These are phyloP conservation scores for Phrynocephalus versicolor DNA, from an alignment of 2,113 vertebrate genomes.

Conservation along the genomic window DNA sequence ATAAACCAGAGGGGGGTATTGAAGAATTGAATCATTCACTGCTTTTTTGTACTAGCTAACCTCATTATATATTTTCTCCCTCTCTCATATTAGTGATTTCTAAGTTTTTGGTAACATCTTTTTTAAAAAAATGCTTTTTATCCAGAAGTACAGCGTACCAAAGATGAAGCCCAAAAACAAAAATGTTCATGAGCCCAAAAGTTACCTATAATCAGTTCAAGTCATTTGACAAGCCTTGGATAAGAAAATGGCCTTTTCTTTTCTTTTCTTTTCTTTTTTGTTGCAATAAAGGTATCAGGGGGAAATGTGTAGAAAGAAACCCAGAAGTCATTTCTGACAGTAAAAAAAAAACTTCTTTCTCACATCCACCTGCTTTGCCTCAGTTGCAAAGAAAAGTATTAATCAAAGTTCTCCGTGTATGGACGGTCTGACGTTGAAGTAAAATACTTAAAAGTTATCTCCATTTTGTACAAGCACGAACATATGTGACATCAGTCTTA, in stretches of 20 bases:
- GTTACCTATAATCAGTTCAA: background rate
- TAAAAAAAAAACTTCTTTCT: background rate
- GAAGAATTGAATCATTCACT: background rate
- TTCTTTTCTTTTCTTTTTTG: too few species aligned
- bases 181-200: background rate
- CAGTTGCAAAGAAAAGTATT: background rate
- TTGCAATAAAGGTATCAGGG: too few species aligned
- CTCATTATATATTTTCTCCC: too few species aligned
- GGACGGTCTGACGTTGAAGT: background rate
- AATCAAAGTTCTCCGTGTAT: background rate
- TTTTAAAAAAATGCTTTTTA: slow-evolving; percentile 3
- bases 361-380: background rate
- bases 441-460: background rate
- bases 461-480: background rate
- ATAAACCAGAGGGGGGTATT: too few species aligned
- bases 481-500: background rate
- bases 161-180: background rate
- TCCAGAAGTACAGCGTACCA: background rate
- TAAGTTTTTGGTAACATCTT: background rate
- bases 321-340: too few species aligned
- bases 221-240: background rate
- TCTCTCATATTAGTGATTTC: slow-evolving; percentile 37
- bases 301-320: too few species aligned
- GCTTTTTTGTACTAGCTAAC: slow-evolving; percentile 44
- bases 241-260: background rate